Percentiles rank a stretch among this genome's conserved stretches.
Conservation (phyloP, 2,113 vertebrate species). For the Rhombomys opimus region DNA sequence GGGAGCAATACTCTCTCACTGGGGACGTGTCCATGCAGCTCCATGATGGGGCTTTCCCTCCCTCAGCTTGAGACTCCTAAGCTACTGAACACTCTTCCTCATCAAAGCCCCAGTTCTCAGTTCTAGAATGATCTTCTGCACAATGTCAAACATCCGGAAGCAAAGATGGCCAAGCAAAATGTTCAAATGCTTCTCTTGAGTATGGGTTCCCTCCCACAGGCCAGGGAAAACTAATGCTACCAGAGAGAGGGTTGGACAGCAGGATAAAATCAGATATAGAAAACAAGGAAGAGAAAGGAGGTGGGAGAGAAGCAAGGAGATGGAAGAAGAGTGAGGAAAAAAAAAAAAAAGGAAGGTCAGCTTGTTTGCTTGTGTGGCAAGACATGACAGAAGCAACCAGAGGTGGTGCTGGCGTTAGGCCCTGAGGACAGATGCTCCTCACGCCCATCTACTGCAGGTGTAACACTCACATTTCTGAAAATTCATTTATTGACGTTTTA, state of each 20-base stretch:
- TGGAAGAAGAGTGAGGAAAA: not conserved
- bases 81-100: not conserved
- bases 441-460: not conserved
- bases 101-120: too few species aligned
- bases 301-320: not conserved
- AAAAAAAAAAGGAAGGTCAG: not conserved
- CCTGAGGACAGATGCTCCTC: not conserved
- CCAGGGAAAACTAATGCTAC: not conserved
- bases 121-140: not conserved
- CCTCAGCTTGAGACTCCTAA: not conserved
- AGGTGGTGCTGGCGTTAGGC: not conserved
- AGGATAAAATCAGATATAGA: not conserved
- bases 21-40: not conserved
- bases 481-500: not conserved
- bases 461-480: not conserved
- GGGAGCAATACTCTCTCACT: not conserved
- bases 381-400: rapidly evolving
- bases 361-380: not conserved
- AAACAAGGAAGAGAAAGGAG: not conserved
- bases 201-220: not conserved
- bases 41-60: not conserved
- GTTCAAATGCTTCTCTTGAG: too few species aligned
- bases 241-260: not conserved
- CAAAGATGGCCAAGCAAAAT: not conserved
- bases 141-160: not conserved